Evolutionary conservation across 2,113 vertebrate species (phyloP), one percentile per base, ranked within the genome.

Genomic region (Microcebus griseorufus): DNA sequence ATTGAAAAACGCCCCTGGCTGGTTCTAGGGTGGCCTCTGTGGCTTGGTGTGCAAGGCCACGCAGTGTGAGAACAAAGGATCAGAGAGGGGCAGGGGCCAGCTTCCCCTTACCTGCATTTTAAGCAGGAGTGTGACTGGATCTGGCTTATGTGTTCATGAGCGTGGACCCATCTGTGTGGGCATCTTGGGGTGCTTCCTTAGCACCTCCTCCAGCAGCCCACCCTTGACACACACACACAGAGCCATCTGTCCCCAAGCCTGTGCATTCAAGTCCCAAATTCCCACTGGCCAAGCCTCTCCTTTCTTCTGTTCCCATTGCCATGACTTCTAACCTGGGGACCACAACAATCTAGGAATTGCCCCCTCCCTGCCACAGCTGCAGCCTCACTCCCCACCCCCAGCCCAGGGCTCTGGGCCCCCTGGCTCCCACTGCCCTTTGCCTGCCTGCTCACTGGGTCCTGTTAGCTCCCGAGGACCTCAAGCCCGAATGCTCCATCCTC

Each of bases 291-390:
- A 34, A 48, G 8, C 9, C 79, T 72, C 8, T 82, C 32, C 58
- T 25, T 55, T 39, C 14, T 25, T 39, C 14, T 25, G 13, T 55
- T 39, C 16, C 91, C 32, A 73, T 9, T 82, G 86, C 67, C 29
- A 16, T 9, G 12, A 39, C 29, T 87, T 90, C 80, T 70, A 39
- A 8, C n/a, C 73, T 86, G n/a, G 39, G n/a, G n/a, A 73, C 29
- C 42, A 12, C 39, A 12, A 25, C 0, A 76, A 51, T 45, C 58
- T 81, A 5, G 58, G 22, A 58, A 6, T 39, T 58, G 14, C 4
- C 3, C 29, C 16, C 10, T 27, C 48, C 23, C 32, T 6, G 1
- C 0, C 13, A 9, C 5, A 23, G 0, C 6, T 20, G 6, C 6
- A 62, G 29, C 27, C 12, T 70, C 55, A 14, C 3, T 3, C 34